Conservation (phyloP, 2,797 vertebrate genomes). For the Podarcis siculus region DNA sequence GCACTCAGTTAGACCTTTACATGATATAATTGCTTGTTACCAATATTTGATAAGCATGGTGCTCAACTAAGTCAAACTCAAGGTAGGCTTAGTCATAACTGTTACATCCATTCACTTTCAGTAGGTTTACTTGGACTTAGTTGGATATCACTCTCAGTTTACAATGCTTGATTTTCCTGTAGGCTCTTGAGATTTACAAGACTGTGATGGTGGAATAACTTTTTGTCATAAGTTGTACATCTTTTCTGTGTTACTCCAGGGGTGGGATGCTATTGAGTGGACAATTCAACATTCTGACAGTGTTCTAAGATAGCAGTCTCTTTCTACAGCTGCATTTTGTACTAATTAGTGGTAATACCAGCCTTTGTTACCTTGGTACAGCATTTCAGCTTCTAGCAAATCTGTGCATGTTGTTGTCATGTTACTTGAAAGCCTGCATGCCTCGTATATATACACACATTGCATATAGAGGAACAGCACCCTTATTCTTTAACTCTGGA, state of each 20-base stretch:
- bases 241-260: conserved; percentile 86
- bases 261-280: conserved; percentile 99
- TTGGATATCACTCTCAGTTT: background rate
- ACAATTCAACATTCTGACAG: conserved; percentile 96
- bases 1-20: background rate
- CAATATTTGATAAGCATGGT: background rate
- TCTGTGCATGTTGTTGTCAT: conserved; percentile 57
- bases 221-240: conserved; percentile 61
- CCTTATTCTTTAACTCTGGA: conserved; percentile 27
- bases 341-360: conserved; percentile 83
- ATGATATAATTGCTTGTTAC: background rate
- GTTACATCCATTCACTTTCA: no score
- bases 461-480: conserved; percentile 63
- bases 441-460: background rate
- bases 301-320: conserved; percentile 82
- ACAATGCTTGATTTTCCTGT: background rate
- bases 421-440: conserved; percentile 49
- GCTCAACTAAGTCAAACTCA: no score
- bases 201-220: background rate
- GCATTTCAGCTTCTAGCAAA: conserved; percentile 51
- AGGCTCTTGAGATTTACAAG: conserved; percentile 29
- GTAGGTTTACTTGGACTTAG: no score
- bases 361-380: conserved; percentile 61
- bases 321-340: conserved; percentile 79
- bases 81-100: no score